Evolutionary conservation across 2,888 invertebrate species (phyloP).

Genomic region (Drosophila barbarae): DNA sequence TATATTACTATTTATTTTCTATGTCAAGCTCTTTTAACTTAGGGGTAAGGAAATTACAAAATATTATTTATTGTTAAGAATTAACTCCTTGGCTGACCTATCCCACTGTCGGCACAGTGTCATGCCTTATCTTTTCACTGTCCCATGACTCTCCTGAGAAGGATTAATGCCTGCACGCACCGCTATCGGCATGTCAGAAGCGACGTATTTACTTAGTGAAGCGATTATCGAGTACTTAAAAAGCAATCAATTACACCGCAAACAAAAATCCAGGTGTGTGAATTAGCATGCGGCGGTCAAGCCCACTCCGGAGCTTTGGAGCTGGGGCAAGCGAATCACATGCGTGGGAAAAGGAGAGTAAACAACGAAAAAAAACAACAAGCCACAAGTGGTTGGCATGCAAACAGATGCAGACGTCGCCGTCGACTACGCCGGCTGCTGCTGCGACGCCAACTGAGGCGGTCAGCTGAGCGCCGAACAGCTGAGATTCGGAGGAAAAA

Average conservation of each 20-base stretch:
- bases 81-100: slow-evolving; percentile 11
- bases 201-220: slow-evolving; percentile 1
- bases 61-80: not conserved
- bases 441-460: slow-evolving; percentile 11
- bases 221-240: slow-evolving; percentile 18
- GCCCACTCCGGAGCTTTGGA: slow-evolving; percentile 8
- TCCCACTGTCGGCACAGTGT: slow-evolving; percentile 1
- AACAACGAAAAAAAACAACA: slow-evolving; percentile 10
- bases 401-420: slow-evolving; percentile 26
- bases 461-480: slow-evolving; percentile 39
- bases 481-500: slow-evolving; percentile 49
- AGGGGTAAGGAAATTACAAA: not conserved
- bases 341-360: slow-evolving; percentile 29
- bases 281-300: slow-evolving; percentile 7
- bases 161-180: not conserved
- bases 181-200: slow-evolving; percentile 22
- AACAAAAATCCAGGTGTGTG: slow-evolving; percentile 6
- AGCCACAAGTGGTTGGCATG: slow-evolving; percentile 55
- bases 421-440: slow-evolving; percentile 2
- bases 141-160: slow-evolving; percentile 4
- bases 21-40: not conserved
- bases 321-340: slow-evolving; percentile 13
- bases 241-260: slow-evolving; percentile 22
- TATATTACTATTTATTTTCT: not conserved
- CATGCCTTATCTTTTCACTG: not conserved